phyloP scores from a whole-genome alignment of 2,797 vertebrate genomes.

The Spinus olivaceus region DNA sequence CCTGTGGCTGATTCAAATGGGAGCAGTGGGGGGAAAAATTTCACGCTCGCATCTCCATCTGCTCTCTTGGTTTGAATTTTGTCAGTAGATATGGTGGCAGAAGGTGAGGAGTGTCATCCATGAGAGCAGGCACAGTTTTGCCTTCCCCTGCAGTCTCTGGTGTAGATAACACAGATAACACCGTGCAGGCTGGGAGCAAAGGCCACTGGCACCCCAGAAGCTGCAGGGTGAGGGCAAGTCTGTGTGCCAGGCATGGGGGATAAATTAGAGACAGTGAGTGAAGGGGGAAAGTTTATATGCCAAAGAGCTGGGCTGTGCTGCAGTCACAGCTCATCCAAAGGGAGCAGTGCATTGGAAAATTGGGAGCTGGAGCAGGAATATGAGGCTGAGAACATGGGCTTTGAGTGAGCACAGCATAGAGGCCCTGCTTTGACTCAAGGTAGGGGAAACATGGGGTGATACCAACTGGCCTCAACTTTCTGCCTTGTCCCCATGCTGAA shows the following conservation, averaged over 20 bases:
- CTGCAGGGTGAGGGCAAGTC: not conserved
- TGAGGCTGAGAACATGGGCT: not conserved
- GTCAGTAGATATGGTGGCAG: not conserved
- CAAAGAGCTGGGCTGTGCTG: not conserved
- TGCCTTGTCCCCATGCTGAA: not conserved
- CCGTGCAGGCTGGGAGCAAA: not conserved
- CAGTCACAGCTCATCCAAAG: not conserved
- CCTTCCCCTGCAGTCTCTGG: not conserved
- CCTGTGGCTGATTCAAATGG: not conserved
- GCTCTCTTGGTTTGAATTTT: not conserved
- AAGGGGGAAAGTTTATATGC: not conserved
- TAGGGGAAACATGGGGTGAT: rapidly evolving
- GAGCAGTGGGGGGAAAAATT: not conserved
- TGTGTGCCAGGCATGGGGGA: not conserved
- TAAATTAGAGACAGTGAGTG: not conserved
- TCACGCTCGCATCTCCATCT: not conserved
- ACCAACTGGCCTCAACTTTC: not conserved
- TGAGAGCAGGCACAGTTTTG: not conserved
- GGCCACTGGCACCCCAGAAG: not conserved
- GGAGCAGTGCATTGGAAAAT: rapidly evolving
- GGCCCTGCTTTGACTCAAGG: not conserved
- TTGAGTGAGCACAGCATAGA: not conserved
- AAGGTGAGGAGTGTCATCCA: not conserved
- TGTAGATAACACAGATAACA: not conserved
- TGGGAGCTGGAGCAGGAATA: not conserved